These are phyloP conservation scores for Aramus guarauna DNA, from an alignment of 2,113 vertebrate species.

Conservation along the genomic window DNA sequence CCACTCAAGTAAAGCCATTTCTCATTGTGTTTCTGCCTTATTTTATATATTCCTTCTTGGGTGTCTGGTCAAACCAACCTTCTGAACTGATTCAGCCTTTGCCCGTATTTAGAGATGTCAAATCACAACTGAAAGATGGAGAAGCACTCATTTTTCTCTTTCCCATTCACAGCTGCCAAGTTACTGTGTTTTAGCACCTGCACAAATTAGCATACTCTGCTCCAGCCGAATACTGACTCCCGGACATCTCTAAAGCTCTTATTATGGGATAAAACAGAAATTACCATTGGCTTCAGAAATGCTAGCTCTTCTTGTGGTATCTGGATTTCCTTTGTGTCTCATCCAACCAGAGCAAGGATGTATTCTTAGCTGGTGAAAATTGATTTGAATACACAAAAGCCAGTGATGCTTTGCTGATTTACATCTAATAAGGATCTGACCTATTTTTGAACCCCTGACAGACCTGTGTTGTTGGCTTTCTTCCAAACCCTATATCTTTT, in stretches of 20 bases:
- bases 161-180: slow-evolving; percentile 38
- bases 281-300: background rate
- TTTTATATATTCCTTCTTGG: background rate
- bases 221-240: background rate
- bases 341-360: background rate
- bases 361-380: slow-evolving; percentile 11
- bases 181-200: slow-evolving; percentile 43
- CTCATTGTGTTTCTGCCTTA: background rate
- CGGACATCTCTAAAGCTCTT: background rate
- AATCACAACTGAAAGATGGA: background rate
- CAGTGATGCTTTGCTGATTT: background rate
- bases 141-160: background rate
- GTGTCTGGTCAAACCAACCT: background rate
- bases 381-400: background rate
- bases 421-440: background rate
- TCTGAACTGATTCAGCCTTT: background rate
- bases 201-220: background rate
- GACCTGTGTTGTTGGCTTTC: background rate
- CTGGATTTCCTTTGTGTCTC: slow-evolving; percentile 16
- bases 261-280: background rate
- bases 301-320: background rate
- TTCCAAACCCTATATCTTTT: background rate
- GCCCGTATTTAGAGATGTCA: background rate
- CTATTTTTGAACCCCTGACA: background rate
- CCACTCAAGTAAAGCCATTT: background rate